phyloP scores from a whole-genome alignment of 2,113 vertebrate species.

The Galeopterus variegatus region DNA sequence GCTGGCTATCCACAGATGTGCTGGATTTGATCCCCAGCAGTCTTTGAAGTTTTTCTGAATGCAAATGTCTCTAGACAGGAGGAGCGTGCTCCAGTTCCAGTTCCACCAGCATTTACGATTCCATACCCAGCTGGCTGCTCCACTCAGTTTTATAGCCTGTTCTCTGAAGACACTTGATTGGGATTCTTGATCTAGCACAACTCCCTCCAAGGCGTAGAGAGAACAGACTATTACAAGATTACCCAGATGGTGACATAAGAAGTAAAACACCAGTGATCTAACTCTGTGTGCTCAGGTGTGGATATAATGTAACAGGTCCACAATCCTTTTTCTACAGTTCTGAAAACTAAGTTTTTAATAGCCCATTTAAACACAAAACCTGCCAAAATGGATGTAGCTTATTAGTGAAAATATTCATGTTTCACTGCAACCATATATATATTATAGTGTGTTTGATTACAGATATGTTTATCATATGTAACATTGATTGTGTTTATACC shows the following conservation, averaged over 20 bases:
- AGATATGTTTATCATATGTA: not conserved
- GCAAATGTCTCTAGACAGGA: not conserved
- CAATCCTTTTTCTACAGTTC: not conserved
- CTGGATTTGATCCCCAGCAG: not conserved
- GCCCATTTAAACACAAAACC: not conserved
- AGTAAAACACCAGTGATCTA: not conserved
- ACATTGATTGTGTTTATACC: not conserved
- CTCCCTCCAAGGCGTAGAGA: not conserved
- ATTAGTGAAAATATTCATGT: not conserved
- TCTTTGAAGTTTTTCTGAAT: not conserved
- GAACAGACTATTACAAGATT: not conserved
- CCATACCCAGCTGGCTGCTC: not conserved
- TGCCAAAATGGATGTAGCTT: not conserved
- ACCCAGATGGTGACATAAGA: not conserved
- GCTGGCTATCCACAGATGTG: not conserved
- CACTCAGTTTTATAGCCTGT: not conserved
- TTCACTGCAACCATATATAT: not conserved
- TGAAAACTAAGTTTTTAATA: not conserved
- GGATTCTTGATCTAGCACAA: not conserved
- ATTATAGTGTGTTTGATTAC: not conserved
- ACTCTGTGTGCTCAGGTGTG: not conserved
- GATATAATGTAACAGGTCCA: not conserved
- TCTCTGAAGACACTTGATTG: not conserved
- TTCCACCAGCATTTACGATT: not conserved
- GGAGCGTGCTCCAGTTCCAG: not conserved